Evolutionary conservation across 2,888 invertebrate genomes (phyloP).

Genomic region (Xestia xanthographa): DNA sequence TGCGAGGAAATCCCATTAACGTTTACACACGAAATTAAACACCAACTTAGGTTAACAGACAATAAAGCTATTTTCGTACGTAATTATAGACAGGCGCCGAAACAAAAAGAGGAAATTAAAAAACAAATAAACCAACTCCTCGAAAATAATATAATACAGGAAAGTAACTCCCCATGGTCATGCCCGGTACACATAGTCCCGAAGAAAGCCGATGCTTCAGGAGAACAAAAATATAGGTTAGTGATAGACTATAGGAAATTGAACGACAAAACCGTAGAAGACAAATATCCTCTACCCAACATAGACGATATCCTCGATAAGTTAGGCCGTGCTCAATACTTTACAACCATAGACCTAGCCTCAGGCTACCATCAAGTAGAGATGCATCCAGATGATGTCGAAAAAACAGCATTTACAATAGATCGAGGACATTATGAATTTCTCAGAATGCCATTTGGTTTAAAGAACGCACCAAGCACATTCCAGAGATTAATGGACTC

Average conservation of each 20-base stretch:
- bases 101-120: too few relatives aligned
- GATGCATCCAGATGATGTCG: neutral
- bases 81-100: too few relatives aligned
- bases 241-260: constrained; percentile 6
- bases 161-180: constrained; percentile 10
- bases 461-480: neutral
- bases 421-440: constrained; percentile 8
- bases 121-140: constrained; percentile 14
- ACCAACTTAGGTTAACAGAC: too few relatives aligned
- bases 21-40: too few relatives aligned
- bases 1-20: too few relatives aligned
- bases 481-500: neutral
- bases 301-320: constrained; percentile 9
- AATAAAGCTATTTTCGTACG: too few relatives aligned
- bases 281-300: neutral
- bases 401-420: neutral
- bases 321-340: neutral
- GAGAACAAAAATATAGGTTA: constrained; percentile 10
- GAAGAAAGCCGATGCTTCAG: neutral
- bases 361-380: constrained; percentile 9
- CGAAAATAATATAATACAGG: constrained; percentile 35
- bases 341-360: neutral
- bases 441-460: neutral
- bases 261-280: neutral
- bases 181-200: too few relatives aligned